Evolutionary conservation across 2,797 vertebrate genomes (phyloP).

Genomic region (Chloroceryle amazona): DNA sequence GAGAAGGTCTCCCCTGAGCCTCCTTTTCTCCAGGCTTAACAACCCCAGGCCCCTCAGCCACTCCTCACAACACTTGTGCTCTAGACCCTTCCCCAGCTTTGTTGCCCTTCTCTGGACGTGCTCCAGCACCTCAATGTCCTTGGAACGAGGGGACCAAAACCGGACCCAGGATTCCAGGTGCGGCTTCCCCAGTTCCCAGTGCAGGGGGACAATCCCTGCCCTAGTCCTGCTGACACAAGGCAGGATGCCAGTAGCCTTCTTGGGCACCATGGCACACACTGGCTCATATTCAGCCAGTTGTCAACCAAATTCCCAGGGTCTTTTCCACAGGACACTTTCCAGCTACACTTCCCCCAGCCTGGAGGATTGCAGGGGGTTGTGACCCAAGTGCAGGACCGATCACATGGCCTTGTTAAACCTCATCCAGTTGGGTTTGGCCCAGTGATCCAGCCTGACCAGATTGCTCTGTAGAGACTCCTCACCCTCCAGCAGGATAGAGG

Average conservation of each 20-base stretch:
- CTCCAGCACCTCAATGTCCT: not conserved
- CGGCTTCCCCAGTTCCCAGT: fast-evolving
- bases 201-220: not conserved
- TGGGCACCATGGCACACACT: not conserved
- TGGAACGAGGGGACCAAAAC: too few species aligned
- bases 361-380: too few species aligned
- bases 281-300: too few species aligned
- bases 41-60: too few species aligned
- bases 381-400: too few species aligned
- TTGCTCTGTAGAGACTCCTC: not conserved
- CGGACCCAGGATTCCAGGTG: fast-evolving
- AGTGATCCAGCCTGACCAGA: too few species aligned
- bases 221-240: not conserved
- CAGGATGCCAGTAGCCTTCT: too few species aligned
- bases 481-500: not conserved
- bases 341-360: too few species aligned
- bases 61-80: not conserved
- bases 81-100: not conserved
- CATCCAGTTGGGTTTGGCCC: too few species aligned
- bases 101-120: not conserved
- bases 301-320: not conserved
- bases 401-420: too few species aligned
- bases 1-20: too few species aligned
- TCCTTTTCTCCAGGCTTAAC: not conserved
- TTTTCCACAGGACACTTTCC: not conserved